Evolutionary conservation across 2,888 invertebrate genomes (phyloP).

Genomic region (Ametastegia equiseti): DNA sequence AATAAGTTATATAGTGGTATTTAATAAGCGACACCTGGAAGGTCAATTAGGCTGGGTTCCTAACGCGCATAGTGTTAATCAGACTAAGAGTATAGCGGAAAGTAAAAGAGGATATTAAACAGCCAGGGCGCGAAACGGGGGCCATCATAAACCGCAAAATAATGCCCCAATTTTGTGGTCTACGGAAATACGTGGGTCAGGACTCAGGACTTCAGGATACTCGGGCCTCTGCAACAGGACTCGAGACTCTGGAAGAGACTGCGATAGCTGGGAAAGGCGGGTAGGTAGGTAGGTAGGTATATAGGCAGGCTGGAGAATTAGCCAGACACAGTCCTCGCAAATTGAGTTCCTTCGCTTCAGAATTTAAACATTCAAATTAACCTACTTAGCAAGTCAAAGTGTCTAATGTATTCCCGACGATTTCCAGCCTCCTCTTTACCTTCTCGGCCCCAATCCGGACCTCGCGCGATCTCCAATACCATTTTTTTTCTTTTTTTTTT

Average conservation of each 20-base stretch:
- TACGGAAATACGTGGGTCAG: constrained; percentile 56
- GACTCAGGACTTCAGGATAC: constrained; percentile 24
- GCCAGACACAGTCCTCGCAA: constrained; percentile 68
- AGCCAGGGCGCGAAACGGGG: constrained; percentile 43
- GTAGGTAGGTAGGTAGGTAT: too few species aligned
- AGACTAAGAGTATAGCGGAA: constrained; percentile 17
- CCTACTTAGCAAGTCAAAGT: constrained; percentile 73
- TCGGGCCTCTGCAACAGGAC: too few species aligned
- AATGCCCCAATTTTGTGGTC: constrained; percentile 58
- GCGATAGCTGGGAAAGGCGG: too few species aligned
- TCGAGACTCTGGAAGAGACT: background rate
- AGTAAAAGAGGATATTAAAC: constrained; percentile 42
- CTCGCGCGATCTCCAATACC: too few species aligned
- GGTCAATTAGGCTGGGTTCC: constrained; percentile 15
- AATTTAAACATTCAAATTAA: constrained; percentile 75
- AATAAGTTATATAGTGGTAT: constrained; percentile 28
- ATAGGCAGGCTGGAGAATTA: constrained; percentile 60
- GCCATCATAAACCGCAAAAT: constrained; percentile 55
- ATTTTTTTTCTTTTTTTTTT: too few species aligned
- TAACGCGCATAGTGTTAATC: constrained; percentile 27
- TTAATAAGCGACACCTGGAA: constrained; percentile 34
- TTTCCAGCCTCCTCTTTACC: background rate
- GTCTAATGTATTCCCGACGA: constrained; percentile 66
- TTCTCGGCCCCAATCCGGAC: too few species aligned
- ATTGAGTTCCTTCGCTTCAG: constrained; percentile 70